Conservation (phyloP, 2,797 vertebrate species). For the Lemur catta region DNA sequence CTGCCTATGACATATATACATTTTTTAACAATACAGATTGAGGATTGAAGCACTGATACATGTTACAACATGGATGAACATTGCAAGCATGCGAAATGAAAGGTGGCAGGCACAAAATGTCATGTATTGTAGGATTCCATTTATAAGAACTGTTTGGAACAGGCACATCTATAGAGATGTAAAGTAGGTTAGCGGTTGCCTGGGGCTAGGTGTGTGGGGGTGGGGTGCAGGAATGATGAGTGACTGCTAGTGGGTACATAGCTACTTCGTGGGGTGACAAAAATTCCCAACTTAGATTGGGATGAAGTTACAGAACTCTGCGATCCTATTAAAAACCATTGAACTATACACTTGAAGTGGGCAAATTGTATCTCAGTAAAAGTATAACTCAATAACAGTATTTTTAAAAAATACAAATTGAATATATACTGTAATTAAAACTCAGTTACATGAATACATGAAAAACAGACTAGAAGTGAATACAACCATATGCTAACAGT, state of each 20-base stretch:
- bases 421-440: background rate
- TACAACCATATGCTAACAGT: background rate
- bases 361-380: background rate
- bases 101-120: background rate
- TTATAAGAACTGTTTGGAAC: background rate
- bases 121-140: background rate
- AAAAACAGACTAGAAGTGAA: background rate
- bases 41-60: background rate
- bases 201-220: background rate
- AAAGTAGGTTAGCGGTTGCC: background rate
- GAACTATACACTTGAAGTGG: background rate
- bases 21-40: background rate
- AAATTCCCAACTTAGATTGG: background rate
- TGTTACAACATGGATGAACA: background rate
- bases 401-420: background rate
- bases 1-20: background rate
- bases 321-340: background rate
- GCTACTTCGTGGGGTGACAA: background rate
- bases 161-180: background rate
- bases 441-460: background rate
- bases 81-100: background rate
- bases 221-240: rapidly evolving
- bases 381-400: background rate
- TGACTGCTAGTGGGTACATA: background rate
- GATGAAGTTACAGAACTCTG: background rate